Percentiles rank a stretch among this genome's conserved stretches.
Evolutionary conservation across 2,888 invertebrate genomes (phyloP).

Genomic region (Pardosa pseudoannulata): DNA sequence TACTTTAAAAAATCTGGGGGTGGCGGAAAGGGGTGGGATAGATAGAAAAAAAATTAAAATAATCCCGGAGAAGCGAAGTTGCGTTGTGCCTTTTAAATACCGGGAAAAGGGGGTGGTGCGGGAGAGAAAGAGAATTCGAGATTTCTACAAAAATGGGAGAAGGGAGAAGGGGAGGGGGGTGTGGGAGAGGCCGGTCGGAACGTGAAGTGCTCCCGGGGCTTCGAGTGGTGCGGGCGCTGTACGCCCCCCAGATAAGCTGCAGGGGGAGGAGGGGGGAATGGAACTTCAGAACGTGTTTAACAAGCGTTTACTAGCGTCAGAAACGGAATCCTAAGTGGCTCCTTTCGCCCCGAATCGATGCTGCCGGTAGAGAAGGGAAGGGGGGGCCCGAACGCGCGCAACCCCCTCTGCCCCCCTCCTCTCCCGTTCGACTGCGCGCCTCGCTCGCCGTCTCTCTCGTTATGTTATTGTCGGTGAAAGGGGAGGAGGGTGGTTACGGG

Average conservation of each 20-base stretch:
- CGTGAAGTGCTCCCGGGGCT: conserved; percentile 52
- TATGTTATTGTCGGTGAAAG: conserved; percentile 53
- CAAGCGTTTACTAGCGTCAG: conserved; percentile 73
- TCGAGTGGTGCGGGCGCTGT: neutral
- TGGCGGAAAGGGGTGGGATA: neutral
- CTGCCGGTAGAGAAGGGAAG: conserved; percentile 10
- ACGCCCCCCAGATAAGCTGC: conserved; percentile 17
- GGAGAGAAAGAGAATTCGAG: neutral
- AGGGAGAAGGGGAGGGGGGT: conserved; percentile 9
- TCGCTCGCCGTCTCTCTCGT: conserved; percentile 40
- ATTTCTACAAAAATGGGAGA: conserved; percentile 16
- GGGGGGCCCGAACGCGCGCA: neutral
- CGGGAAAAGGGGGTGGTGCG: too few relatives aligned
- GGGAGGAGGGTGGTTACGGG: neutral
- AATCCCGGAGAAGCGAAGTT: neutral
- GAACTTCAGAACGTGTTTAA: conserved; percentile 71
- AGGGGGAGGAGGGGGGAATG: conserved; percentile 18
- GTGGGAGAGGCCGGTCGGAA: conserved; percentile 34
- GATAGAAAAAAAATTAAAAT: neutral
- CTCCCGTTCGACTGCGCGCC: conserved; percentile 43
- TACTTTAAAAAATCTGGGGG: neutral
- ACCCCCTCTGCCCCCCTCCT: conserved; percentile 12
- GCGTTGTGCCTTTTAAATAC: conserved; percentile 5
- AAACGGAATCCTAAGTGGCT: conserved; percentile 69
- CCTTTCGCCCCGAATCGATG: conserved; percentile 36